Evolutionary conservation across 1,140 invertebrate genomes (phyloP), one percentile per base, ranked within the genome.

Genomic region (Ridgeia piscesae): DNA sequence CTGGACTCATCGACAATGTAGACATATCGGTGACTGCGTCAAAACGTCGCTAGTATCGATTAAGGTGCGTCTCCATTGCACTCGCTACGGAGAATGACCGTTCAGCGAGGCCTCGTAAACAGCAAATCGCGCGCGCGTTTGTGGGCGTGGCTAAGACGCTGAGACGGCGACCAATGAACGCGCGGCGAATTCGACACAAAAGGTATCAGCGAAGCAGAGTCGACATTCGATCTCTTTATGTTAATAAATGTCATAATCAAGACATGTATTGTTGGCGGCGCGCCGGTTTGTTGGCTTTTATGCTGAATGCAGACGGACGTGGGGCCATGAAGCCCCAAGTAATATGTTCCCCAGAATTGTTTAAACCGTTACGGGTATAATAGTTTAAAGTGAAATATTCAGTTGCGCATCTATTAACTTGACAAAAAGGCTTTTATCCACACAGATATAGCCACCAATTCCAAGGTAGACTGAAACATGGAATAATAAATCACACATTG

Each of bases 171-270:
- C 58, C 58, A 77, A 77, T 77, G 58, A 31, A 21, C 58, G 58
- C 27, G 11, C 58, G 58, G 58, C 58, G 6, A 17, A 77, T 21
- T 77, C 58, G 6, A 77, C 17, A 77, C 58, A 77, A 77, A 77
- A 77, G 58, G 58, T 77, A 77, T 77, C 6, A 77, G 58, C 58
- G 6, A 77, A 17, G 58, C 58, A 21, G 58, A 14, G 58, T 1
- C 58, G 58, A 77, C 58, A 77, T 77, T 77, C 58, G 58, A 77
- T 77, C 58, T 77, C 58, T 77, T 77, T 77, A 8, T 77, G 58
- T 21, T 77, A 77, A 77, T 77, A 77, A 77, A 77, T 77, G 58
- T 77, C 58, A 77, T 77, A 77, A 77, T 77, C 58, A 77, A 77
- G 58, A 77, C 58, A 77, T 77, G 58, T 77, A 77, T 77, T 77